Evolutionary conservation across 1,140 invertebrate genomes (phyloP).

Genomic region (Steinernema feltiae): DNA sequence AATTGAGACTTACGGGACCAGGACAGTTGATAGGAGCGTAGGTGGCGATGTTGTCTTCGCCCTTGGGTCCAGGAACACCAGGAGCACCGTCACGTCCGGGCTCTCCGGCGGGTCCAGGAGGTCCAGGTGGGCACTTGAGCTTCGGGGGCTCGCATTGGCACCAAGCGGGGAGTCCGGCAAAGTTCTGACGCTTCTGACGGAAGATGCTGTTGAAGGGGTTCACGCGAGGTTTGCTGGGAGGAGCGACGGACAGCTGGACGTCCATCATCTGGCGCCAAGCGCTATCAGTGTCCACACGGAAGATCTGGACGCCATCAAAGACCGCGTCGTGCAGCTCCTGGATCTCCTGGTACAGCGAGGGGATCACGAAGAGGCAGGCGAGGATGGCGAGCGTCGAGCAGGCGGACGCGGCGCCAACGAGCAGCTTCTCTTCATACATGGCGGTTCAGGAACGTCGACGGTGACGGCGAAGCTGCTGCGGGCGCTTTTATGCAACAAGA

Average conservation of each 20-base stretch:
- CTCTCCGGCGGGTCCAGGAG: not conserved
- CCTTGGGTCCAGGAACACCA: not conserved
- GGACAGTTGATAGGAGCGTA: not conserved
- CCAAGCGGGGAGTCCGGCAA: not conserved
- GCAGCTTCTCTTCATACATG: not conserved
- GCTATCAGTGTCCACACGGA: not conserved
- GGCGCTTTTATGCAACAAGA: not conserved
- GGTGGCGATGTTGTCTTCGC: not conserved
- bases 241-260: not conserved
- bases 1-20: not conserved
- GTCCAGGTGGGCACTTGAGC: not conserved
- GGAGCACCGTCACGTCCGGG: not conserved
- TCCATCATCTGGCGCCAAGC: slow-evolving; percentile 7
- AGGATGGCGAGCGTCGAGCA: not conserved
- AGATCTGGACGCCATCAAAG: not conserved
- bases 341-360: not conserved
- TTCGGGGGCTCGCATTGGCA: slow-evolving; percentile 1
- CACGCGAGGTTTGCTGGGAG: not conserved
- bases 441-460: not conserved
- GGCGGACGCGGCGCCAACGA: not conserved
- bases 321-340: not conserved
- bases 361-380: slow-evolving; percentile 2
- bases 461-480: not conserved
- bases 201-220: slow-evolving; percentile 10
- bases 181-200: slow-evolving; percentile 12